phyloP scores from a whole-genome alignment of 1,140 invertebrate species.

The Lepidurus apus region DNA sequence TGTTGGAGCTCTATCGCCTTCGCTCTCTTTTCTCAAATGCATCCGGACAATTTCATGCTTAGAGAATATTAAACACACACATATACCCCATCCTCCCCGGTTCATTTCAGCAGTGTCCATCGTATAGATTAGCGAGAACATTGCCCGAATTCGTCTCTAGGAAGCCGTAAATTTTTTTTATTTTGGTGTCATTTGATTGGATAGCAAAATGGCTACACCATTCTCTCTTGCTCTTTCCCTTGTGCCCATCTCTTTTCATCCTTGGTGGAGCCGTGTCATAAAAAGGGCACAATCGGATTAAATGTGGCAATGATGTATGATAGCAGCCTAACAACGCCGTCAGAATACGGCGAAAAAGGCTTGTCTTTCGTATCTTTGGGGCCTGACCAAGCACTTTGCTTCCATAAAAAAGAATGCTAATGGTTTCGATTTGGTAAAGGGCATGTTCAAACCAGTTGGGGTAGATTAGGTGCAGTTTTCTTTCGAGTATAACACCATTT shows the following conservation, averaged over 20 bases:
- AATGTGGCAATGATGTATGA: slow-evolving; percentile 22
- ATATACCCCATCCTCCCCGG: too few relatives aligned
- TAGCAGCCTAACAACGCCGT: slow-evolving; percentile 11
- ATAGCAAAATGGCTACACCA: neutral
- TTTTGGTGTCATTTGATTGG: slow-evolving; percentile 14
- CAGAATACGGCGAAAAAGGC: slow-evolving; percentile 21
- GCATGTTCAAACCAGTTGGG: slow-evolving; percentile 18
- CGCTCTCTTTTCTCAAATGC: neutral
- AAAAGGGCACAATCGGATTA: slow-evolving; percentile 21
- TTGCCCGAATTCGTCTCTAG: slow-evolving; percentile 7
- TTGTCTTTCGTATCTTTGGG: slow-evolving; percentile 5
- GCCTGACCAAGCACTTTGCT: slow-evolving; percentile 13
- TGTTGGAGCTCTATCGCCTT: slow-evolving; percentile 9
- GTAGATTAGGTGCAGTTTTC: slow-evolving; percentile 17
- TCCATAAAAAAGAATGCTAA: slow-evolving; percentile 14
- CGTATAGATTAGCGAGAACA: slow-evolving; percentile 7
- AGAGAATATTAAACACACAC: neutral
- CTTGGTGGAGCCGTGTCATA: slow-evolving; percentile 18
- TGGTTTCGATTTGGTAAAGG: slow-evolving; percentile 14
- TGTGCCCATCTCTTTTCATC: neutral
- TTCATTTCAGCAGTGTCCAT: neutral
- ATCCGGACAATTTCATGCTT: slow-evolving; percentile 3
- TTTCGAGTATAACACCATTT: neutral
- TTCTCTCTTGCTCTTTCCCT: neutral
- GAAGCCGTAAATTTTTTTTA: slow-evolving; percentile 16